Conservation (phyloP, 2,113 vertebrate species). For the Aldabrachelys gigantea region DNA sequence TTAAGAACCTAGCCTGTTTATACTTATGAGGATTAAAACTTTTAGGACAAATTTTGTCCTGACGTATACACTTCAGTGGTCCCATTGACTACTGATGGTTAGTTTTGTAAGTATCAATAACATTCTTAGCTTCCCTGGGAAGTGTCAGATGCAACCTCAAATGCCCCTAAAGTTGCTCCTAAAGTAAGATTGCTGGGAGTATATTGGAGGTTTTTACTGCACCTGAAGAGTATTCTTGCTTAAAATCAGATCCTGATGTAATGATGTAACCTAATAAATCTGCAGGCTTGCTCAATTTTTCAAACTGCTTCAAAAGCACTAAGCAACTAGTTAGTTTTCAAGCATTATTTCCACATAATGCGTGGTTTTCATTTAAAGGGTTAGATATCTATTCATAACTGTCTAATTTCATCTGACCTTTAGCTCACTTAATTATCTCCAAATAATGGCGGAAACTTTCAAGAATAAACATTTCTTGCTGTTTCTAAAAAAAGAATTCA, state of each 20-base stretch:
- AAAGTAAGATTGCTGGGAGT: slow-evolving; percentile 36
- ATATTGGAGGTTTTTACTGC: slow-evolving; percentile 44
- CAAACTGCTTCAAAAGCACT: background rate
- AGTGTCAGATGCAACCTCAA: slow-evolving; percentile 1
- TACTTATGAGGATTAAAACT: background rate
- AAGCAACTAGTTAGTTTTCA: slow-evolving; percentile 13
- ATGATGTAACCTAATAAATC: slow-evolving; percentile 31
- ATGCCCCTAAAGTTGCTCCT: slow-evolving; percentile 17
- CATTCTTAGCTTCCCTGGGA: background rate
- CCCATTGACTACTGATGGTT: background rate
- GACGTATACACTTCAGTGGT: background rate
- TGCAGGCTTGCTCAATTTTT: background rate
- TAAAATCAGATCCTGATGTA: slow-evolving; percentile 28
- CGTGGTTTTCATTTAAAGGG: background rate
- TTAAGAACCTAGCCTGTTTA: background rate
- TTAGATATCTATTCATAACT: background rate
- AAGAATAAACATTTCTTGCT: background rate
- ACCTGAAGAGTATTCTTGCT: slow-evolving; percentile 21
- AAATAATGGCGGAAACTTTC: background rate
- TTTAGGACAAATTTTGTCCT: background rate
- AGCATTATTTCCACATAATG: background rate
- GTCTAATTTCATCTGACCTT: background rate
- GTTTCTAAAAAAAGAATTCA: slow-evolving; percentile 18
- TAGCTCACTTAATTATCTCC: background rate
- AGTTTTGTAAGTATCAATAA: background rate